Percentiles rank a stretch among this genome's conserved stretches.
phyloP scores from a whole-genome alignment of 2,888 invertebrate species.

The Torymus tubicola region DNA sequence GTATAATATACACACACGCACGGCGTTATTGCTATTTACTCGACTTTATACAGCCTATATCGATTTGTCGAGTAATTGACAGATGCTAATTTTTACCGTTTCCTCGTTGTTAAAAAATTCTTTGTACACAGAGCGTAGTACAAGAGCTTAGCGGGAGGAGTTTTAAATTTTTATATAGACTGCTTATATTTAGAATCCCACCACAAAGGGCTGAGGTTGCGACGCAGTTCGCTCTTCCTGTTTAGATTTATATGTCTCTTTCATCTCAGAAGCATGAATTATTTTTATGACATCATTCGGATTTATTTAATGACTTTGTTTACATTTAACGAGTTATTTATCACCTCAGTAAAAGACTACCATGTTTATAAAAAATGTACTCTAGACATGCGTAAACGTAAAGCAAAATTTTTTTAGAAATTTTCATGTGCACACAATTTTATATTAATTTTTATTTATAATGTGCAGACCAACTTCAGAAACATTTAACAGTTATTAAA shows the following conservation, averaged over 20 bases:
- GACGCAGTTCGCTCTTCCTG: constrained; percentile 43
- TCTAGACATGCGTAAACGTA: no score
- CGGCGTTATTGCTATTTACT: constrained; percentile 17
- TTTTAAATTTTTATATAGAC: constrained; percentile 43
- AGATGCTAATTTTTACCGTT: neutral
- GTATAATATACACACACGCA: neutral
- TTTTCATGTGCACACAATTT: no score
- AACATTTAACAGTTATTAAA: no score
- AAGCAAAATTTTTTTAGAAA: no score
- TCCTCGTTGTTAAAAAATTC: neutral
- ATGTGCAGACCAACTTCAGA: no score
- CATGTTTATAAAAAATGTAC: no score
- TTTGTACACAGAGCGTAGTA: neutral
- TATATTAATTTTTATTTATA: no score
- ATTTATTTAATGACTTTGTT: constrained; percentile 25
- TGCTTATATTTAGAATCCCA: constrained; percentile 43
- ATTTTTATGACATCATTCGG: constrained; percentile 31
- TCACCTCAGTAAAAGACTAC: no score
- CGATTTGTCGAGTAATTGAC: constrained; percentile 6
- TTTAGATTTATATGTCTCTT: constrained; percentile 48
- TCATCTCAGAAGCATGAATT: constrained; percentile 30
- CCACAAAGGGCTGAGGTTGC: constrained; percentile 51
- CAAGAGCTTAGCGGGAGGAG: neutral
- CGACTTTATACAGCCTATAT: neutral
- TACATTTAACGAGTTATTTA: neutral